Evolutionary conservation across 2,888 invertebrate species (phyloP).

Genomic region (Odontomyia ornata): DNA sequence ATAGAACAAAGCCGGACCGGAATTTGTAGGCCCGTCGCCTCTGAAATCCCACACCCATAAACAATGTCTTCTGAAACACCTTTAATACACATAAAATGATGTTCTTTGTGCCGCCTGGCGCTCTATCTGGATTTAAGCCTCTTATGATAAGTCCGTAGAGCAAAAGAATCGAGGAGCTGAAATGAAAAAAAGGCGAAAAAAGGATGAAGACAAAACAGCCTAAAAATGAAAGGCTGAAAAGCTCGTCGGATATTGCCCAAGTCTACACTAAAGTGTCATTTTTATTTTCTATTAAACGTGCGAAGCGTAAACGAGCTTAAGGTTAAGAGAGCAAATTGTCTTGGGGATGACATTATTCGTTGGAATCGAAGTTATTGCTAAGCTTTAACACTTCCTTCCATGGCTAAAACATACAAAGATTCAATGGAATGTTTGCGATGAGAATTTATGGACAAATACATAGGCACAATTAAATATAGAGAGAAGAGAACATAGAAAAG

Average conservation of each 20-base stretch:
- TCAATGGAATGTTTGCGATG: slow-evolving; percentile 22
- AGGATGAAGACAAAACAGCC: slow-evolving; percentile 13
- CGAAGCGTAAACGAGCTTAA: slow-evolving; percentile 43
- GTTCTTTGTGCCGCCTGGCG: slow-evolving; percentile 41
- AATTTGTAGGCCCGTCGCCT: neutral
- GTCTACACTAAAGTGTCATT: slow-evolving; percentile 46
- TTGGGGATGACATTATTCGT: slow-evolving; percentile 22
- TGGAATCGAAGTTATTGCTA: slow-evolving; percentile 29
- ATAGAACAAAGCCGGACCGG: neutral
- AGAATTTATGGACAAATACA: slow-evolving; percentile 31
- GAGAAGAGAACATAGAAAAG: slow-evolving; percentile 25
- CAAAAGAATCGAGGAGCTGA: slow-evolving; percentile 27
- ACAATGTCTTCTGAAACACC: slow-evolving; percentile 46
- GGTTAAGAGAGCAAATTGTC: slow-evolving; percentile 43
- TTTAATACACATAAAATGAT: slow-evolving; percentile 49
- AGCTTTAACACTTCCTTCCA: neutral
- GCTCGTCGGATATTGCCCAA: slow-evolving; percentile 23
- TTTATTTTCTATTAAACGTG: slow-evolving; percentile 46
- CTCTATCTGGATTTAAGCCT: slow-evolving; percentile 46
- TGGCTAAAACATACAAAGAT: neutral
- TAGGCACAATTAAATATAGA: slow-evolving; percentile 38
- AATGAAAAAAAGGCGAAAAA: slow-evolving; percentile 27
- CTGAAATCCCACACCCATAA: slow-evolving; percentile 42
- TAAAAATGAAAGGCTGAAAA: slow-evolving; percentile 19
- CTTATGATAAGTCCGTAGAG: slow-evolving; percentile 42